Percentiles rank a stretch among this genome's conserved stretches.
Conservation (phyloP, 2,113 vertebrate genomes). For the Ramphastos sulfuratus region DNA sequence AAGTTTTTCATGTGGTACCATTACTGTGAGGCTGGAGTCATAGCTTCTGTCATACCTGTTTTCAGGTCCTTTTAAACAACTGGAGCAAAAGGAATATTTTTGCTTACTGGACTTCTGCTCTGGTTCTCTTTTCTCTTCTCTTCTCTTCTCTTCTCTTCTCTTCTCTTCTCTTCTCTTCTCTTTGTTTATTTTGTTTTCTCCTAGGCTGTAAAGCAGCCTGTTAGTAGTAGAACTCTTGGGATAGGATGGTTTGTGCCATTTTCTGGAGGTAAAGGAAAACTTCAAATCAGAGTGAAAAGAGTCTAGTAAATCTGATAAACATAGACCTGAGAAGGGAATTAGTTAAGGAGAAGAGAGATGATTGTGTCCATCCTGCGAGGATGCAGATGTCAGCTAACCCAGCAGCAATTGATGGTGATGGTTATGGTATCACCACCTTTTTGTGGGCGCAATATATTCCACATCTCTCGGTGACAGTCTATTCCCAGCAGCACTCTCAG, state of each 20-base stretch:
- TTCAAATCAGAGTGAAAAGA: background rate
- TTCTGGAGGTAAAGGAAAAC: background rate
- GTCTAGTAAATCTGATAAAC: background rate
- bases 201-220: background rate
- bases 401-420: background rate
- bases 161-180: too few species aligned
- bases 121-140: too few species aligned
- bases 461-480: background rate
- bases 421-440: background rate
- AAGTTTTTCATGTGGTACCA: background rate
- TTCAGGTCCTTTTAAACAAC: background rate
- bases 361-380: background rate
- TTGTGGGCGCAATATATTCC: background rate
- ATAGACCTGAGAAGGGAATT: background rate
- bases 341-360: accelerated
- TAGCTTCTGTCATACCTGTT: background rate
- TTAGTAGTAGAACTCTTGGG: background rate
- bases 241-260: background rate
- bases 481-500: background rate
- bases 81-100: too few species aligned
- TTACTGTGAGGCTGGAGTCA: background rate
- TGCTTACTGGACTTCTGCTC: too few species aligned
- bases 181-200: background rate
- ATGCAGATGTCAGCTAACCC: background rate
- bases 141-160: too few species aligned